Evolutionary conservation across 1,140 invertebrate species (phyloP).

Genomic region (Lethrus apterus): DNA sequence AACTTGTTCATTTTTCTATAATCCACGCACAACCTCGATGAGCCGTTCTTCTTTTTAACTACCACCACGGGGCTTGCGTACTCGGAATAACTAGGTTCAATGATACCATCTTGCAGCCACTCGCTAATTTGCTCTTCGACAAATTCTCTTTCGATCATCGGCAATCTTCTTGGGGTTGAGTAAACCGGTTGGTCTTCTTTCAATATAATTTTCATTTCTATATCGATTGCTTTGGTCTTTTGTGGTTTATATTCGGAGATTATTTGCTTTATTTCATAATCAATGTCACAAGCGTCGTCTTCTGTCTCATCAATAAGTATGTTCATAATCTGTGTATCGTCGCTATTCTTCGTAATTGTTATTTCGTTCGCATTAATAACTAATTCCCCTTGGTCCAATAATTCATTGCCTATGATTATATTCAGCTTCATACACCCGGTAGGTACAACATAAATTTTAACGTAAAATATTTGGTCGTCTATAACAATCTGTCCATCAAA

Average conservation of each 20-base stretch:
- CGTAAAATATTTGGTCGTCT: too few species aligned
- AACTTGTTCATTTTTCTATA: constrained; percentile 41
- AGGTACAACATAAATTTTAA: neutral
- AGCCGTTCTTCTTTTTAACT: constrained; percentile 19
- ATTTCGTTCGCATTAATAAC: neutral
- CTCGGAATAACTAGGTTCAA: constrained; percentile 16
- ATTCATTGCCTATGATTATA: neutral
- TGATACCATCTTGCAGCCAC: constrained; percentile 6
- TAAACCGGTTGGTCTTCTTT: constrained; percentile 5
- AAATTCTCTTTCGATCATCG: constrained; percentile 2
- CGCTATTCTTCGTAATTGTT: neutral
- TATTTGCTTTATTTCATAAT: neutral
- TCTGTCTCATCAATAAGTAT: neutral
- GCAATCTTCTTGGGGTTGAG: constrained; percentile 1
- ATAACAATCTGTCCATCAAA: neutral
- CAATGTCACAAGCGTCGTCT: neutral
- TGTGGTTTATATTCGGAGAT: neutral
- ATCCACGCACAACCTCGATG: constrained; percentile 43
- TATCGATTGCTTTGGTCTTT: neutral
- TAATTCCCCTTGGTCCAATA: constrained; percentile 2
- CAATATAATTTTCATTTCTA: constrained; percentile 5
- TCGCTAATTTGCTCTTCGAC: constrained; percentile 8
- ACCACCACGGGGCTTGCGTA: constrained; percentile 22
- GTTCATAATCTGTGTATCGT: neutral
- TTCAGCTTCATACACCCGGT: neutral